A percentile compares a stretch with the other conserved stretches of the same genome.
phyloP scores from a whole-genome alignment of 2,797 vertebrate genomes.

The Alauda arvensis region DNA sequence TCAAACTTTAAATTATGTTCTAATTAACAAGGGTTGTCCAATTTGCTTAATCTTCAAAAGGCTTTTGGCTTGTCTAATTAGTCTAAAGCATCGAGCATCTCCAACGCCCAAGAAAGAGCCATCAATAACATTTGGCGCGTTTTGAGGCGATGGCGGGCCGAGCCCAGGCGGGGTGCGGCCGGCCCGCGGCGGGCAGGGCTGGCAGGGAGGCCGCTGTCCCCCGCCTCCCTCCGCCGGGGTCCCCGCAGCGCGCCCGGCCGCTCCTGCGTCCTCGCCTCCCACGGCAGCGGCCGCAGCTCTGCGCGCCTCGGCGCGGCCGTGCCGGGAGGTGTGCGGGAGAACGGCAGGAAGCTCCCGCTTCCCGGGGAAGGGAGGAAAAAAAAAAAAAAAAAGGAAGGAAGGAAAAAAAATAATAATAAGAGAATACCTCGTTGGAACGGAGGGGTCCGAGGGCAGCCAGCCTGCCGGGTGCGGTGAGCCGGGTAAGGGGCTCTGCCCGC shows the following conservation, averaged over 20 bases:
- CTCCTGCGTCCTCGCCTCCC: not conserved
- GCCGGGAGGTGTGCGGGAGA: not conserved
- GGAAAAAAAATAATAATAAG: not conserved
- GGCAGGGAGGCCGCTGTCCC: not conserved
- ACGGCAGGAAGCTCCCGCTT: slow-evolving; percentile 10
- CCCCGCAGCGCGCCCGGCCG: not conserved
- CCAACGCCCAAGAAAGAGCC: slow-evolving; percentile 66
- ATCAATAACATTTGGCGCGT: slow-evolving; percentile 22
- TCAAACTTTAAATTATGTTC: slow-evolving; percentile 87
- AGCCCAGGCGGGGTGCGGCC: not conserved
- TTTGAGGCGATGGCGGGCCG: not conserved
- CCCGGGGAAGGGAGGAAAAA: not conserved
- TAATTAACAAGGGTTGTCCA: slow-evolving; percentile 91
- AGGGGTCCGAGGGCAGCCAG: slow-evolving; percentile 42
- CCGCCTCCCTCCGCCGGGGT: not conserved
- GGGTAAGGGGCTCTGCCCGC: slow-evolving; percentile 18
- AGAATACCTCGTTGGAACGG: slow-evolving; percentile 47
- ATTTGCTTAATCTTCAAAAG: slow-evolving; percentile 85
- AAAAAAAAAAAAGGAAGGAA: too few relatives aligned
- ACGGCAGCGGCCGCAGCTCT: not conserved
- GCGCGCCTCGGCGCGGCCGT: not conserved
- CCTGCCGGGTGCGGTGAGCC: slow-evolving; percentile 15
- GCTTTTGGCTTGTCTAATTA: slow-evolving; percentile 78
- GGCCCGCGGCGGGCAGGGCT: not conserved
- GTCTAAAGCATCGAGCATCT: slow-evolving; percentile 73